A percentile compares a stretch with the other conserved stretches of the same genome.
Evolutionary conservation across 2,888 invertebrate species (phyloP).

Genomic region (Lacanobia wlatinum): DNA sequence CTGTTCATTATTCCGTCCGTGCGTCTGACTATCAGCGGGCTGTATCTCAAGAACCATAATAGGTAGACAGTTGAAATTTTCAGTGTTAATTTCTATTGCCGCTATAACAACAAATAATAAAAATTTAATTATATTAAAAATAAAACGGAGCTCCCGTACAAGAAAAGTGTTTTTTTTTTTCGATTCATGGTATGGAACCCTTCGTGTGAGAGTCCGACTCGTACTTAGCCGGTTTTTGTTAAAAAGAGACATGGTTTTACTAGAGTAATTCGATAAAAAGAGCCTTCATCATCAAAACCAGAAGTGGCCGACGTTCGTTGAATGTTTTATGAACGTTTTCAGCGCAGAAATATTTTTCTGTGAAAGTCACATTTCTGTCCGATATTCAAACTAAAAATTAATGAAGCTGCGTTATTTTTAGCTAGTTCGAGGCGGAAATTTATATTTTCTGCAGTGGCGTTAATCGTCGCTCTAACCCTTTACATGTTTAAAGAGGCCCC

Average conservation of each 20-base stretch:
- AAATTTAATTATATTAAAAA: no score
- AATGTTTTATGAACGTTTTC: conserved; percentile 50
- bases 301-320: conserved; percentile 23
- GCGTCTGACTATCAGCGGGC: no score
- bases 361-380: conserved; percentile 45
- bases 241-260: neutral
- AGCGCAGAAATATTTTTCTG: conserved; percentile 34
- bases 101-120: no score
- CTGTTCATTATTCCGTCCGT: no score
- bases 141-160: no score
- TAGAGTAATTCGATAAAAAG: conserved; percentile 40
- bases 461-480: conserved; percentile 42
- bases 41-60: no score
- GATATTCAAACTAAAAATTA: conserved; percentile 46
- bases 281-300: conserved; percentile 33
- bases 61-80: no score
- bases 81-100: no score
- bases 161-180: no score
- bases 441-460: conserved; percentile 33
- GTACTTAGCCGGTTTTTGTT: no score
- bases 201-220: no score
- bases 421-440: conserved; percentile 33
- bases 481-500: conserved; percentile 43
- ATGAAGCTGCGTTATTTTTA: conserved; percentile 55
- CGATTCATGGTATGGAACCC: no score